phyloP scores from a whole-genome alignment of 2,888 invertebrate genomes.

The Buathra laborator region DNA sequence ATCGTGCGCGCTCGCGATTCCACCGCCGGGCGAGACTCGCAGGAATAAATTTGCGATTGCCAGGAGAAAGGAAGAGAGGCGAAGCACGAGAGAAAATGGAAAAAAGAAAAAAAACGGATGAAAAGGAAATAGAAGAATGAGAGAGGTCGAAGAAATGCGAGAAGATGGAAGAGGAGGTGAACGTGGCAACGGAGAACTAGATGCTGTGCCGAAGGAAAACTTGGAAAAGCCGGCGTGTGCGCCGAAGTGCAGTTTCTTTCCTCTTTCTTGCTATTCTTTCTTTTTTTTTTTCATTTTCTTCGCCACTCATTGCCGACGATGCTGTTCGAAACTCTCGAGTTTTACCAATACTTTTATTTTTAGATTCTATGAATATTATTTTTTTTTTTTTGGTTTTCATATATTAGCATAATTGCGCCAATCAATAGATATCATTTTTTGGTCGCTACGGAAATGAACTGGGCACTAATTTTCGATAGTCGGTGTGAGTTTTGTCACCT shows the following conservation, averaged over 20 bases:
- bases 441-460: too few species aligned
- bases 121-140: conserved; percentile 65
- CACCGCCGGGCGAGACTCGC: conserved; percentile 77
- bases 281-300: conserved; percentile 35
- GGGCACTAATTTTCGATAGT: too few species aligned
- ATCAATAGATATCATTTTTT: neutral
- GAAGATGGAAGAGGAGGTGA: conserved; percentile 65
- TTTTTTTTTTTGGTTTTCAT: neutral
- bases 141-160: conserved; percentile 63
- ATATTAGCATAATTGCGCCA: neutral
- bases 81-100: conserved; percentile 65
- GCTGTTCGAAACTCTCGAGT: conserved; percentile 35
- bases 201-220: conserved; percentile 50
- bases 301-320: conserved; percentile 33
- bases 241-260: conserved; percentile 57
- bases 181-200: conserved; percentile 49
- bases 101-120: conserved; percentile 72
- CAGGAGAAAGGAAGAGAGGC: conserved; percentile 70
- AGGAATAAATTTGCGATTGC: conserved; percentile 84
- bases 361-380: conserved; percentile 19
- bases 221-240: conserved; percentile 59
- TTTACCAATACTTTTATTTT: conserved; percentile 26
- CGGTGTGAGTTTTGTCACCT: too few species aligned
- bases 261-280: conserved; percentile 14
- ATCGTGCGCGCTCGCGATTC: conserved; percentile 66